Evolutionary conservation across 2,888 invertebrate species (phyloP), one percentile per base, ranked within the genome.

Genomic region (Heliconius aoede): DNA sequence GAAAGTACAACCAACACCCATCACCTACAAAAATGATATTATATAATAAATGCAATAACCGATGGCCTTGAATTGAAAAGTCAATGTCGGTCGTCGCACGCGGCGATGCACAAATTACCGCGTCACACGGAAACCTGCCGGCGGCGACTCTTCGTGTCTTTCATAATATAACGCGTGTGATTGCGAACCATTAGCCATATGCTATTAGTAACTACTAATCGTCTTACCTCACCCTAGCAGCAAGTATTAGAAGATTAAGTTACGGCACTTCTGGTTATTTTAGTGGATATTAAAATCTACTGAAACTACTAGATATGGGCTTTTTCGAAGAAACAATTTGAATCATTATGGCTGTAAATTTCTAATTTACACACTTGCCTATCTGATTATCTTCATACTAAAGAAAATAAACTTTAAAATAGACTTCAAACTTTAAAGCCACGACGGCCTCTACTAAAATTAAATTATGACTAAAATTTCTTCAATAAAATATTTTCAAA

Each of bases 51-150:
- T 80, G 81, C 79, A 81, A 87, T 86, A 86, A 85, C 83, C 84
- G 82, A 87, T 87, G 90, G 86, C 89, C 90, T 91, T 91, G 90
- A 88, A 88, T 86, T 83, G 83, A 84, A 85, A 74, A 80, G 82
- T 87, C 86, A 87, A 88, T 86, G 88, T 85, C 88, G 86, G 86
- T 84, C 86, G 84, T 81, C 85, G 85, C 84, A 85, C 85, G 84
- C 83, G 84, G 79, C 82, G 83, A 83, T 81, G 77, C 76, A 83
- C 85, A 86, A 87, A 89, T 88, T 87, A 86, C 86, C 78, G 84
- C 84, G 81, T 77, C 79, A 81, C 84, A 84, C 84, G 83, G 82
- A 86, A 88, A 88, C 88, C 86, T 81, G 87, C 85, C 69, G 76
- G 67, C 79, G 64, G 58, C 65, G 40, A 71, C 75, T 65, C 72